Base-by-base conservation (phyloP, 2,888 invertebrate species). In the Anoplius nigerrimus region DNA sequence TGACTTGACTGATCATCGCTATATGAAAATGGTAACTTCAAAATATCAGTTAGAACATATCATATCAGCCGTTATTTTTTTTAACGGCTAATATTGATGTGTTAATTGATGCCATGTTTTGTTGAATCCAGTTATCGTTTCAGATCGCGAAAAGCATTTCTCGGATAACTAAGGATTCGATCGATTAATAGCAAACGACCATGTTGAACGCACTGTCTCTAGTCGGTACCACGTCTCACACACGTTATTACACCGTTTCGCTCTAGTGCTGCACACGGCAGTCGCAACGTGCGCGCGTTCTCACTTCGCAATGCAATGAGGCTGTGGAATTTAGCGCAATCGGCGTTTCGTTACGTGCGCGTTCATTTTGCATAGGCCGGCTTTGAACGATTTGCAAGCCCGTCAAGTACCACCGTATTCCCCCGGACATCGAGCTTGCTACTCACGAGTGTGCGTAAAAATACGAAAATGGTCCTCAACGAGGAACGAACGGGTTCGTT, bases 291-390 rank as follows among this genome's bases (percentile, higher is more conserved):
- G n/a, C 34, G 6, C 11, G 24, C 34, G 34, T 13, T 24, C 24
- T 24, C 24, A 4, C 3, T 66, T 58, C 64, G 70, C 79, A 69
- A 76, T 79, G 79, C 79, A 76, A 76, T 76, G 75, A 74, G 68
- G 68, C 75, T 75, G 71, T 70, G 75, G 77, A 79, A 80, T 80
- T 78, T 66, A 77, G 72, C 72, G 78, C 79, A 71, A 78, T 79
- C 74, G 61, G 73, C 71, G 73, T 74, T 75, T 75, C 79, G 75
- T 79, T 75, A 63, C 65, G 45, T 52, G 63, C 54, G 57, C 21
- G 24, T 55, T 3, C 27, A 55, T 74, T 68, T 62, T 66, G 63
- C 52, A 59, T 46, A 63, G 56, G 63, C 57, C 61, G 42, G 20
- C 22, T 52, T 62, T 42, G 62, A 22, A 52, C 11, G 16, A 42